Evolutionary conservation across 1,140 invertebrate genomes (phyloP).

Genomic region (Dinoponera quadriceps): DNA sequence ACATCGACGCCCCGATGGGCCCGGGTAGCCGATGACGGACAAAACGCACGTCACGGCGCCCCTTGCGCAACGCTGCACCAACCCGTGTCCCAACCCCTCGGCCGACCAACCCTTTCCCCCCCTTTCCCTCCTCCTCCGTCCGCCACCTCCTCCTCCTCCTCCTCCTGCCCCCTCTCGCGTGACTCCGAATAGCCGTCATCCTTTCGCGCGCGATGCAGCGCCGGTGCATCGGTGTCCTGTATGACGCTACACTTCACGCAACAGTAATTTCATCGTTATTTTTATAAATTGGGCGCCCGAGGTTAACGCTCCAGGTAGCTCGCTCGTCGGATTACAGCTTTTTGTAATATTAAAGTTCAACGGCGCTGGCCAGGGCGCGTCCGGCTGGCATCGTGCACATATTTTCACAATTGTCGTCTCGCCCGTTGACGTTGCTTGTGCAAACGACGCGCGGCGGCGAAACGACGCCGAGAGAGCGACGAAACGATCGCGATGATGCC

Average conservation of each 20-base stretch:
- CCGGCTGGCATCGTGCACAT: constrained; percentile 35
- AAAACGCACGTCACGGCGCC: constrained; percentile 78
- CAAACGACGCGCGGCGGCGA: constrained; percentile 49
- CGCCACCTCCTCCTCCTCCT: not conserved
- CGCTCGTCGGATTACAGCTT: constrained; percentile 82
- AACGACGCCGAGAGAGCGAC: constrained; percentile 34
- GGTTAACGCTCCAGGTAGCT: constrained; percentile 83
- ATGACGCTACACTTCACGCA: constrained; percentile 83
- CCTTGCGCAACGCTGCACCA: constrained; percentile 57
- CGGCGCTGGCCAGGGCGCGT: constrained; percentile 52
- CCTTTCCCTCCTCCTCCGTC: not conserved
- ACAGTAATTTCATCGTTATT: constrained; percentile 86
- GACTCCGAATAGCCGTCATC: constrained; percentile 66
- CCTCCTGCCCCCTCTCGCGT: constrained; percentile 9
- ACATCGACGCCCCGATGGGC: constrained; percentile 75
- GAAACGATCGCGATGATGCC: constrained; percentile 1
- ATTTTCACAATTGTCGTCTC: constrained; percentile 61
- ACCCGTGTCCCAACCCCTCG: constrained; percentile 14
- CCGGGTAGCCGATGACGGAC: constrained; percentile 81
- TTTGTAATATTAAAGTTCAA: constrained; percentile 81
- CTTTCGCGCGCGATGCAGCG: constrained; percentile 75
- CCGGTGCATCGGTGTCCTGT: constrained; percentile 76
- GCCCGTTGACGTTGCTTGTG: constrained; percentile 53
- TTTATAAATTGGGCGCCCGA: constrained; percentile 85
- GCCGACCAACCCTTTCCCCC: not conserved